Percentiles rank a stretch among this genome's conserved stretches.
phyloP scores from a whole-genome alignment of 1,140 invertebrate species.

The Rhopalosiphum padi region DNA sequence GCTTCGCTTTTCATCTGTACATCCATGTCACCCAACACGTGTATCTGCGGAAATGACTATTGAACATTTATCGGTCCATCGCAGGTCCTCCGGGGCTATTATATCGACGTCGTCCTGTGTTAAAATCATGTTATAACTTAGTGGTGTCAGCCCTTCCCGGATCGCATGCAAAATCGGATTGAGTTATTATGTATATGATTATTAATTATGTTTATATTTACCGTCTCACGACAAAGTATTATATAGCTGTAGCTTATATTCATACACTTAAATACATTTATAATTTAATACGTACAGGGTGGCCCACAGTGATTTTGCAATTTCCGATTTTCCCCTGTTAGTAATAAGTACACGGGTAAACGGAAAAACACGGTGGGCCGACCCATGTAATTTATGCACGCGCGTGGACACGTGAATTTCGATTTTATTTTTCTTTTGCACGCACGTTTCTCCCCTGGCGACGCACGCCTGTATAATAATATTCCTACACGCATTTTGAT shows the following conservation, averaged over 20 bases:
- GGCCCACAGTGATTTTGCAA: background rate
- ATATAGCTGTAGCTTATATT: too few relatives aligned
- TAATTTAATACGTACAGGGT: background rate
- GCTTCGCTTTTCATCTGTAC: background rate
- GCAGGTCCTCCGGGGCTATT: background rate
- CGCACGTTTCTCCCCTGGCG: background rate
- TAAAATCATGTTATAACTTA: background rate
- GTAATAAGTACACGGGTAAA: background rate
- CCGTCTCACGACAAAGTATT: background rate
- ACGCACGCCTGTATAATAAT: background rate
- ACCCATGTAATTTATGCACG: background rate
- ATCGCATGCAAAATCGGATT: constrained; percentile 24
- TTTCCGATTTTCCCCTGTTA: background rate
- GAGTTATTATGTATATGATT: background rate
- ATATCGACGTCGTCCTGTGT: background rate
- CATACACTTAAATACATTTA: background rate
- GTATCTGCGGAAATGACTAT: constrained; percentile 17
- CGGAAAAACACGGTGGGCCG: background rate
- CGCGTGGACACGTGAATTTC: background rate
- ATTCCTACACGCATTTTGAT: background rate
- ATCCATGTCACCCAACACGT: background rate
- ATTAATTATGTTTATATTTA: background rate
- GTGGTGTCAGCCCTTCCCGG: background rate
- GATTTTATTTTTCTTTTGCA: background rate
- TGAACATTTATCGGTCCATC: constrained; percentile 21